These are phyloP conservation scores for Saccostrea echinata DNA, from an alignment of 1,140 invertebrate genomes.

Conservation along the genomic window DNA sequence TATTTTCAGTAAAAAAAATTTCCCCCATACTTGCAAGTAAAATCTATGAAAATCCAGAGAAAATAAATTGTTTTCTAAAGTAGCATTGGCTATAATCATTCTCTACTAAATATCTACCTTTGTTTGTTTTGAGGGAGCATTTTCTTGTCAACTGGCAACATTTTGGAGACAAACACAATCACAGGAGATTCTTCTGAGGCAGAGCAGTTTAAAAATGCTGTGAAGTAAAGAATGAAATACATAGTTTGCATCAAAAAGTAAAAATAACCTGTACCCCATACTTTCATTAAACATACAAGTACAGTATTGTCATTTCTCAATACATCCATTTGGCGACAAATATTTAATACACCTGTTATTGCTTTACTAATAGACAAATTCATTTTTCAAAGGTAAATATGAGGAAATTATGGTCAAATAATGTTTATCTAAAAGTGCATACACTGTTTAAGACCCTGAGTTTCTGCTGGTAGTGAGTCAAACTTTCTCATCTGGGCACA, in stretches of 20 bases:
- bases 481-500: slow-evolving; percentile 86
- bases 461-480: slow-evolving; percentile 86
- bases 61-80: too few species aligned
- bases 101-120: slow-evolving; percentile 63
- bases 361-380: not conserved
- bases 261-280: not conserved
- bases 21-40: too few species aligned
- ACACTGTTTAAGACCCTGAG: slow-evolving; percentile 86
- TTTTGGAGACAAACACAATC: slow-evolving; percentile 97
- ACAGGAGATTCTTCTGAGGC: slow-evolving; percentile 85
- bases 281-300: not conserved
- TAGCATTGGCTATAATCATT: too few species aligned
- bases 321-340: not conserved
- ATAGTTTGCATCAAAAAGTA: not conserved
- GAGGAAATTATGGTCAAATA: too few species aligned
- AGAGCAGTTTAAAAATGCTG: slow-evolving; percentile 87
- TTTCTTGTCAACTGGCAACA: slow-evolving; percentile 86
- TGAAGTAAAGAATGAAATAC: slow-evolving; percentile 41
- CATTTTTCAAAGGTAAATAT: not conserved
- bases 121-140: slow-evolving; percentile 75
- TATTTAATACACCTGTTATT: too few species aligned
- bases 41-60: too few species aligned
- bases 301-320: not conserved
- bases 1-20: too few species aligned
- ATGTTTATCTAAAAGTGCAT: slow-evolving; percentile 21